Percentiles rank a stretch among this genome's conserved stretches.
Conservation (phyloP, 1,140 invertebrate species). For the Cardiocondyla obscurior region DNA sequence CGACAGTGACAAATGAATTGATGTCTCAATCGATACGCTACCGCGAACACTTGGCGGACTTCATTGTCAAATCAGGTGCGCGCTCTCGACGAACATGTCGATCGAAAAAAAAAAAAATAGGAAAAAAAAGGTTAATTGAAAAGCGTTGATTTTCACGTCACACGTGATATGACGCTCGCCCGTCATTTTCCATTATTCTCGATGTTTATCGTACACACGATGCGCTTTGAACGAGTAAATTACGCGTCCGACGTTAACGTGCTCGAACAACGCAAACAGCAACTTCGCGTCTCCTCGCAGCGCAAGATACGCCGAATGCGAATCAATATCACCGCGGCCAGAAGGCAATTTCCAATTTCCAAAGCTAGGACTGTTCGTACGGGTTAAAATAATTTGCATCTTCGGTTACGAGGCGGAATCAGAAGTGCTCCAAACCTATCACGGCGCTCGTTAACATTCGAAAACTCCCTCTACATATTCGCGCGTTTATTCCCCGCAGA, state of each 20-base stretch:
- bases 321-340: not conserved
- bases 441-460: too few species aligned
- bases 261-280: too few species aligned
- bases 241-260: too few species aligned
- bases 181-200: not conserved
- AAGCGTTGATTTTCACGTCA: not conserved
- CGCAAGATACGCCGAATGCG: too few species aligned
- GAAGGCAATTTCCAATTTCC: not conserved
- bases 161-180: not conserved
- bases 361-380: not conserved
- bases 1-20: not conserved
- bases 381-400: not conserved
- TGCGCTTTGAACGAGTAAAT: not conserved
- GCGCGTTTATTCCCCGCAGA: not conserved
- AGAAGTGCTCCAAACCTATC: too few species aligned
- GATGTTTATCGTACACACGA: not conserved
- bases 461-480: too few species aligned
- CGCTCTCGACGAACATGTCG: not conserved
- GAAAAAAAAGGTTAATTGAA: not conserved
- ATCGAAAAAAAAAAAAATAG: not conserved
- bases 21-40: not conserved
- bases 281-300: not conserved
- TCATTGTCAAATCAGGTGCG: not conserved
- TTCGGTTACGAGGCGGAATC: not conserved
- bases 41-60: not conserved